Evolutionary conservation across 2,888 invertebrate species (phyloP), one percentile per base, ranked within the genome.

Genomic region (Helleia helle): DNA sequence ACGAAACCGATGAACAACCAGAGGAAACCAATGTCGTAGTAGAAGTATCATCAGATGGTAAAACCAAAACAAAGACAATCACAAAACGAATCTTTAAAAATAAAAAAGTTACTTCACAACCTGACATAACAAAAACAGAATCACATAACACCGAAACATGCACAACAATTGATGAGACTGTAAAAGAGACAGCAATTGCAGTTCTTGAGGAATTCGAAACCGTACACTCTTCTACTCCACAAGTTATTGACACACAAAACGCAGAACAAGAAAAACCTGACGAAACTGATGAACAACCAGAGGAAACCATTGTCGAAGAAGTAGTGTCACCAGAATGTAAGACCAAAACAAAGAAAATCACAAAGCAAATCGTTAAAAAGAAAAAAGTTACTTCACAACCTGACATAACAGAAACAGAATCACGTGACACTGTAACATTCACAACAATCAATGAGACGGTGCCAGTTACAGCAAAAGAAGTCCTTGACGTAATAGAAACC

Each of bases 221-320:
- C 36, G 50, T 65, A 1, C 9, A 47, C 46, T 58, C 52, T 48
- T 1, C 46, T 36, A 1, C 52, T 9, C 2, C 9, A 9, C 26
- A 9, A 26, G 70, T 43, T 68, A 75, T 3, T 55, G 59, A 26
- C 58, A 57, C 0, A 0, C 54, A 45, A 0, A 45, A 54, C 0
- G 45, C 36, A 1, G 44, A 55, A 9, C 56, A 54, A 42, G 50
- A 1, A 51, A 34, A 46, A 3, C 51, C 52, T 0, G 47, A 54
- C 27, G 49, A 56, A 45, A 43, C 48, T 1, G 9, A 52, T 0
- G 56, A 80, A 39, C 46, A 74, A 0, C 57, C 56, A 0, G 58
- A 57, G 13, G 51, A 54, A 22, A 53, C 45, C 0, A 46, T 43
- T 9, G 39, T 53, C 1, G 54, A 52, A 7, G 13, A 29, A 12